Evolutionary conservation across 2,888 invertebrate genomes (phyloP), one percentile per base, ranked within the genome.

Genomic region (Molorchus minor): DNA sequence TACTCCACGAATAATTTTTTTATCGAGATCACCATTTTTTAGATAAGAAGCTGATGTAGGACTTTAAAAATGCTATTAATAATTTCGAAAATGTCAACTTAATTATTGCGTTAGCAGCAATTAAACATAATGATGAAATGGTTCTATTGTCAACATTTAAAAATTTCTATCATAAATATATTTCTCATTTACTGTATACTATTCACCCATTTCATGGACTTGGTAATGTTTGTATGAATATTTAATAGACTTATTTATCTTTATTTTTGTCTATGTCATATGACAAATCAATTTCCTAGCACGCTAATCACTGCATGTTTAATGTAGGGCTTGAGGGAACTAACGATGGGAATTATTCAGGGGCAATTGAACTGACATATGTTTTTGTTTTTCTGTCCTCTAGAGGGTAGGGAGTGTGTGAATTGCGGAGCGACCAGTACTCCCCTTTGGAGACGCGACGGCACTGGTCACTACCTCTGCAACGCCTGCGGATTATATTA

Each of bases 401-500:
- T 88, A 90, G 97, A 97, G 86, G 96, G 96, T 71, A 90, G 97
- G 70, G 96, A 98, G 82, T 99, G 99, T 84, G 98, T 98, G 73
- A 99, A 99, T 86, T 99, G 99, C 84, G 98, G 98, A 61, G 97
- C 98, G 61, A 96, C 96, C 69, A 95, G 96, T 77, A 99, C 99
- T 71, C 98, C 99, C 13, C 87, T 99, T 64, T 93, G 96, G 96
- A 88, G 96, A 79, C 87, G 99, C 75, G 98, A 99, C 83, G 97
- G 98, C 70, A 97, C 97, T 71, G 98, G 98, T 43, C 96, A 94
- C 82, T 98, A 98, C 86, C 88, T 92, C 76, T 98, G 98, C 88
- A 98, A 98, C 85, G 99, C 99, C 72, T 99, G 99, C 83, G 99
- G 98, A 74, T 90, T 99, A 74, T 99, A 99, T 86, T 97, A 98